phyloP scores from a whole-genome alignment of 2,888 invertebrate species.

The Apodemia zela region DNA sequence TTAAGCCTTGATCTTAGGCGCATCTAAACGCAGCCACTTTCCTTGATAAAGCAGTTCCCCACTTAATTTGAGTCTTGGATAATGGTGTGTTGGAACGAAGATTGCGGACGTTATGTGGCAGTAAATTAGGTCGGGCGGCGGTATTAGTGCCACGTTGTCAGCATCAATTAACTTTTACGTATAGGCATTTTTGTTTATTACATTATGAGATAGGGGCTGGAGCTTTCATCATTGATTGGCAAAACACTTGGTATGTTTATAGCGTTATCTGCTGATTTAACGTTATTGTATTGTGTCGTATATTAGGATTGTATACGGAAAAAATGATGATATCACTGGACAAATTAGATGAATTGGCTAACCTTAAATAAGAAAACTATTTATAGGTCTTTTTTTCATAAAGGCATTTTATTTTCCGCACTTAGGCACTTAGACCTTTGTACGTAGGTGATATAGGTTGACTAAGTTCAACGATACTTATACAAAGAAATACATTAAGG shows the following conservation, averaged over 20 bases:
- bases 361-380: no score
- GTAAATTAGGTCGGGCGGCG: slow-evolving; percentile 44
- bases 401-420: no score
- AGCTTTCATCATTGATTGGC: not conserved
- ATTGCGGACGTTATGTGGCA: slow-evolving; percentile 53
- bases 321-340: no score
- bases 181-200: slow-evolving; percentile 14
- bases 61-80: slow-evolving; percentile 52
- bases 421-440: no score
- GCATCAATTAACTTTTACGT: slow-evolving; percentile 14
- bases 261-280: not conserved
- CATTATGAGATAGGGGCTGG: slow-evolving; percentile 6
- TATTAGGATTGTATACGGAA: no score
- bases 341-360: no score
- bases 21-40: slow-evolving; percentile 33
- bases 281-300: no score
- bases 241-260: not conserved
- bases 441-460: no score
- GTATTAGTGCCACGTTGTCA: slow-evolving; percentile 16
- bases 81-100: slow-evolving; percentile 49
- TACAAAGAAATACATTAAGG: no score
- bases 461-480: no score
- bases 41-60: slow-evolving; percentile 49
- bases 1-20: slow-evolving; percentile 25
- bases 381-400: no score